Evolutionary conservation across 2,113 vertebrate species (phyloP), one percentile per base, ranked within the genome.

Genomic region (Laterallus jamaicensis): DNA sequence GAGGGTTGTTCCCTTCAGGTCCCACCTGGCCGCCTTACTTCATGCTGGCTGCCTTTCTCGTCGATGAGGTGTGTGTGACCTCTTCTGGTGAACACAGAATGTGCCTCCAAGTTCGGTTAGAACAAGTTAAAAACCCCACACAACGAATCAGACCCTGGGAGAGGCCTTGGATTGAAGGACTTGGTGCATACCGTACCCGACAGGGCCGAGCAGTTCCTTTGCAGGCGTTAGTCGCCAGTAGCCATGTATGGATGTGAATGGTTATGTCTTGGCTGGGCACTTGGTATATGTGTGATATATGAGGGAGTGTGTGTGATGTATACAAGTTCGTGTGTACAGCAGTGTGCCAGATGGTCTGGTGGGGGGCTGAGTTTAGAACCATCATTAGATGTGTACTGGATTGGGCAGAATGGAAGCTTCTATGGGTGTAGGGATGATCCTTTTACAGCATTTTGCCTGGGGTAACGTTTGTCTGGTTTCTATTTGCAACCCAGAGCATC

Each of bases 61-160:
- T 85, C 96, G 4, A 4, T 16, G 59, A 86, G 85, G 95, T 29
- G 64, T 88, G 93, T 49, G 89, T 74, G 96, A 95, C 95, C 80
- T 94, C 95, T 95, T 44, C 94, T 93, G 93, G 96, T 28, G 32
- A 83, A 8, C 0, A 7, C 18, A 59, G 68, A 90, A 37, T 6
- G 10, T n/a, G 80, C 26, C 70, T 35, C 44, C 37, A 13, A 40
- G 18, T 24, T 56, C 1, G 0, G 8, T 3, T n/a, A 19, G 42
- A 24, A 10, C 11, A 24, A 24, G 5, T 32, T 76, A 7, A 32
- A 19, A 39, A 9, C 24, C 50, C 50, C 24, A 52, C 12, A 25
- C 50, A 92, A 21, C 1, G 3, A 12, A 17, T 10, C 47, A 35
- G 35, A 14, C 15, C 1, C 20, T 3, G 22, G 10, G 68, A 29